Base-by-base conservation (phyloP, 2,113 vertebrate genomes). In the Cranoglanis bouderius region DNA sequence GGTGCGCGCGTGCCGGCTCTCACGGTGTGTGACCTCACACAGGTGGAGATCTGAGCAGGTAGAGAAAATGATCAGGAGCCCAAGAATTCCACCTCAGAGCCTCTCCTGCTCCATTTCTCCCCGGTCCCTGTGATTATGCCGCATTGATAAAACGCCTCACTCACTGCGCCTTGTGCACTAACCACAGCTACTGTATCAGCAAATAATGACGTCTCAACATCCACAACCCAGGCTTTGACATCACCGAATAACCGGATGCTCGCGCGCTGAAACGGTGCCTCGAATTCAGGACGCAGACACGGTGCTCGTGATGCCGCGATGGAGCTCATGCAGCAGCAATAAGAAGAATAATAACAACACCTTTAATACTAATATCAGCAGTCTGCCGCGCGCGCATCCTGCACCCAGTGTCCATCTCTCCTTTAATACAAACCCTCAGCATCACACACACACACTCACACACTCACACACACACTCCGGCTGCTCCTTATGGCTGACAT, bases 331-430 rank as follows among this genome's bases (percentile, higher is more conserved):
- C 32, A 35, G 2, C 51, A 35, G 78, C 46, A 9, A 29, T 13
- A 8, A 46, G 9, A 38, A 24, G 29, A 53, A 35, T 32, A 9
- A 16, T 13, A 21, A 53, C 46, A 21, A 57, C n/a, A 57, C 0
- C 6, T 49, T 49, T 49, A 21, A 40, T 12, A 57, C 16, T 81
- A 10, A 57, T 19, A 35, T 12, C 81, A 85, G 96, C 92, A 94
- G 95, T 94, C 86, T 90, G n/a, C 6, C 12, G 32, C 29, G 32
- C 46, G 43, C 84, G 84, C 84, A 40, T 85, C 65, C 67, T 67
- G 84, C 65, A 74, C 61, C 61, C 40, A 13, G 8, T 38, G 51
- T 72, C 67, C 84, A 53, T 57, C 70, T 40, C 55, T 59, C 4
- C n/a, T 82, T 32, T 55, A 35, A 21, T 51, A 40, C 82, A 26